Evolutionary conservation across 1,140 invertebrate species (phyloP), one percentile per base, ranked within the genome.

Genomic region (Drosophila murphyi): DNA sequence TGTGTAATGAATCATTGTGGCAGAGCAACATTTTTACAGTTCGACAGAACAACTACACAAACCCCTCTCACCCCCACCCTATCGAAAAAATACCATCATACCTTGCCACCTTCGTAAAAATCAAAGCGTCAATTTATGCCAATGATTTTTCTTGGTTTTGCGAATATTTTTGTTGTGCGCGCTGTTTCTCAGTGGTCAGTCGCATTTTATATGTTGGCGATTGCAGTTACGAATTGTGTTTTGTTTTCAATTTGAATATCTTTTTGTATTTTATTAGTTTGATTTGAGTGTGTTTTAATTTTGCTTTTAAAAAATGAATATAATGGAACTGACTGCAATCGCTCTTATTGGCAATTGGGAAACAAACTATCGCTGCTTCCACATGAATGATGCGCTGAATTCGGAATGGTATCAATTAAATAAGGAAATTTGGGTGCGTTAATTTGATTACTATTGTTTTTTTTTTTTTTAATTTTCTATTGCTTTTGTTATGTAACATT

Each of bases 371-470:
- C 75, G 78, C 7, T 72, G 71, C 28, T 65, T 68, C 6, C 32
- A 67, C 35, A 56, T 87, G 8, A 82, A 82, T 31, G n/a, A 41
- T 3, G 76, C 82, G 12, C 39, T 87, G 2, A 88, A 83, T 59
- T 45, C 50, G 5, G 83, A 87, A 47, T 87, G 83, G 83, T 31
- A 8, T 3, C 1, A 47, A n/a, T 7, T 87, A 0, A 54, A 77
- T 29, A 43, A 65, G n/a, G 76, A 88, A 10, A 83, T 87, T 70
- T 83, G 80, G 83, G 83, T 87, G 7, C 45, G 83, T 82, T 70
- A 43, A 60, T 59, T 20, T 35, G 28, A 57, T 67, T 0, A 20
- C n/a, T 4, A 39, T 55, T 31, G 37, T 54, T 8, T 50, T 52
- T 20, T 43, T 20, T 43, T 39, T 12, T 56, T 0, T 35, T 57